Conservation (phyloP, 2,797 vertebrate species). For the Onychomys arenicola region DNA sequence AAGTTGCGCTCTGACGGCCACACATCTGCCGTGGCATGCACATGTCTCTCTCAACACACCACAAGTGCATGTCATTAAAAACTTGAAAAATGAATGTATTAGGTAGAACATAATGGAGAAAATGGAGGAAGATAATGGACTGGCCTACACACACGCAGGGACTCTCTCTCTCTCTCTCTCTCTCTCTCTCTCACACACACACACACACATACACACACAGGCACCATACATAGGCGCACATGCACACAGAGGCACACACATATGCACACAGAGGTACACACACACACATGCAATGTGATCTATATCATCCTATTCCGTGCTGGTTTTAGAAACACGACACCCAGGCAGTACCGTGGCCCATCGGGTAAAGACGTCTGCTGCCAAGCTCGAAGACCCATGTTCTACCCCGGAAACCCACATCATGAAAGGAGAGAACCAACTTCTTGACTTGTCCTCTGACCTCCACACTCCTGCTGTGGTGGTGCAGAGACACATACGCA, state of each 20-base stretch:
- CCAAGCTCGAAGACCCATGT: too few relatives aligned
- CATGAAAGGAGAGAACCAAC: not conserved
- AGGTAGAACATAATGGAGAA: not conserved
- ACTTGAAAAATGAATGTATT: not conserved
- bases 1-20: not conserved
- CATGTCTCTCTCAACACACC: not conserved
- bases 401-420: not conserved
- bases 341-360: not conserved
- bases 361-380: not conserved
- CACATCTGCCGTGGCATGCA: not conserved
- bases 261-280: not conserved
- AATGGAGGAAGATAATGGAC: not conserved
- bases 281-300: not conserved
- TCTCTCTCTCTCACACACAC: too few relatives aligned
- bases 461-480: too few relatives aligned
- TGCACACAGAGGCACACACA: not conserved
- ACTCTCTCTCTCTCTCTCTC: too few relatives aligned
- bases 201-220: not conserved
- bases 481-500: not conserved
- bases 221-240: not conserved
- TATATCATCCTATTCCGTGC: not conserved
- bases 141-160: not conserved
- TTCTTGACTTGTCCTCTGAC: not conserved
- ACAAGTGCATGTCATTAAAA: not conserved
- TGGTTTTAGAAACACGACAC: not conserved